Evolutionary conservation across 2,797 vertebrate genomes (phyloP), one percentile per base, ranked within the genome.

Genomic region (Artibeus lituratus): DNA sequence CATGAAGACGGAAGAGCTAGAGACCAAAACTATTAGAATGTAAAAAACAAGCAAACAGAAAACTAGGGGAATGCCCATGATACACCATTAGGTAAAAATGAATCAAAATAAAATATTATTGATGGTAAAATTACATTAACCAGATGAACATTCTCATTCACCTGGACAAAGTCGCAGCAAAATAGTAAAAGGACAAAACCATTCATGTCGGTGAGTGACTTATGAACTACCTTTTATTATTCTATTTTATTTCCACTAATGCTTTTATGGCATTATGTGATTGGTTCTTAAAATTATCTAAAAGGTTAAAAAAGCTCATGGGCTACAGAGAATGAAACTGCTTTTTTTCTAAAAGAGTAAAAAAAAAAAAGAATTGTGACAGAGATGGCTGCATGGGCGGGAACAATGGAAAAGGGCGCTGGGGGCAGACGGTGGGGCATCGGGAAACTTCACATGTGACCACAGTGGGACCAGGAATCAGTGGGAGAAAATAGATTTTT

Each of bases 401-500:
- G 67, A 0, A 1, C 19, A 26, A 4, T 0, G 10, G 18, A 69
- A 16, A 21, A 22, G 9, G 6, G 8, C 0, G 1, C 7, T 0
- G 2, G 69, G 5, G 16, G 44, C 1, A 2, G 47, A 42, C 39
- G 1, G n/a, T 21, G 2, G 7, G 4, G 19, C 19, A 5, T 3
- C 42, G 0, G 2, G 53, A 47, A 35, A 69, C 24, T 4, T 53
- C 21, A 14, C 4, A 6, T 19, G n/a, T 21, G 49, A 39, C 3
- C 18, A 11, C 10, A 22, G 39, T 9, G 14, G 65, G 62, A 15
- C 32, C 0, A 42, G n/a, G 42, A 35, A 3, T 19, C 42, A 29
- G 67, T 12, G 14, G 12, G 26, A 53, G 69, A 72, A 92, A 77
- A 74, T 0, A 91, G 24, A 35, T n/a, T 29, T 9, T 74, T 51